Percentiles rank a stretch among this genome's conserved stretches.
phyloP scores from a whole-genome alignment of 35 echinoderm and acorn worm species.

The Lytechinus pictus region DNA sequence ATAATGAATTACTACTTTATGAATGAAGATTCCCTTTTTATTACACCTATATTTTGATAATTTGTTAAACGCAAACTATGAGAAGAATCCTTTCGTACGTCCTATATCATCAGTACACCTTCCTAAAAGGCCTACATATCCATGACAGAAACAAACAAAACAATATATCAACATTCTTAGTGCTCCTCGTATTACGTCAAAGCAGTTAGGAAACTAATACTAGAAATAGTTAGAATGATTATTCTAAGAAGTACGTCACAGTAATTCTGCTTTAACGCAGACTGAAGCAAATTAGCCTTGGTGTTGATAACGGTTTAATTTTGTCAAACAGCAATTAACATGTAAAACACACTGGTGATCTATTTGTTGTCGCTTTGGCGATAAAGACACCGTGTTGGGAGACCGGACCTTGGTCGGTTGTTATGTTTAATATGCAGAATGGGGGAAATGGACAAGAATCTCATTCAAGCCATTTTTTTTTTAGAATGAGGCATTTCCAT shows the following conservation, averaged over 20 bases:
- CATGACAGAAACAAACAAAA: neutral
- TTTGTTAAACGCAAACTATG: too few relatives aligned
- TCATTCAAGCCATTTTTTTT: neutral
- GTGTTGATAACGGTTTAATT: neutral
- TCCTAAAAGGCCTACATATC: neutral
- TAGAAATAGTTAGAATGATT: neutral
- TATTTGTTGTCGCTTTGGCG: neutral
- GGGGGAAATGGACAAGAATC: neutral
- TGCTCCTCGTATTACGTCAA: neutral
- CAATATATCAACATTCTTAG: neutral
- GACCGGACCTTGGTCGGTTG: neutral
- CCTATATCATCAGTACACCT: neutral
- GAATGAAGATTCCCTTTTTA: too few relatives aligned
- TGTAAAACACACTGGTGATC: neutral
- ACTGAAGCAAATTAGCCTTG: neutral
- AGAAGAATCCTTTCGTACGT: too few relatives aligned
- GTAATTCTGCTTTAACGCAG: neutral
- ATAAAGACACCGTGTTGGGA: neutral
- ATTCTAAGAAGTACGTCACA: neutral
- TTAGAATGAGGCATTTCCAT: neutral
- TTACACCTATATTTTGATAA: too few relatives aligned
- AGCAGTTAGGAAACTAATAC: neutral
- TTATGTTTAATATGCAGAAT: neutral
- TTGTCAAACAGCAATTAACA: slow-evolving; percentile 22
- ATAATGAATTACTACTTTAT: too few relatives aligned